Evolutionary conservation across 1,140 invertebrate genomes (phyloP).

Genomic region (Microplitis mediator): DNA sequence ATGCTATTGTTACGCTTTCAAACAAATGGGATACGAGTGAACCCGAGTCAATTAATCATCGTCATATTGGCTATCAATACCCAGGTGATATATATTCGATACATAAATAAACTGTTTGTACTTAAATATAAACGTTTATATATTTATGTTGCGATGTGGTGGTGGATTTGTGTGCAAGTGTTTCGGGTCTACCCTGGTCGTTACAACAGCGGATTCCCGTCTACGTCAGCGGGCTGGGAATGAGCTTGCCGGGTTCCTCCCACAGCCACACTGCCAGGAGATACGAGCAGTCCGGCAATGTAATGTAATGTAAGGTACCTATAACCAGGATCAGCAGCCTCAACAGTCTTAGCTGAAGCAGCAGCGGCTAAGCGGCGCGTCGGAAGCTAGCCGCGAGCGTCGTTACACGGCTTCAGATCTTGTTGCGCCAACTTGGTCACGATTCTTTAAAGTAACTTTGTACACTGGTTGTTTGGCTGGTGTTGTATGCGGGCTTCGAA

Average conservation of each 20-base stretch:
- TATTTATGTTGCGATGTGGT: too few species aligned
- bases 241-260: slow-evolving; percentile 54
- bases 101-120: too few species aligned
- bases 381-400: slow-evolving; percentile 34
- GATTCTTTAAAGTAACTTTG: slow-evolving; percentile 27
- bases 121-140: too few species aligned
- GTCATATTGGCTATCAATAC: too few species aligned
- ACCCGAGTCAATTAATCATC: too few species aligned
- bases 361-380: slow-evolving; percentile 12
- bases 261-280: slow-evolving; percentile 39
- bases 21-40: too few species aligned
- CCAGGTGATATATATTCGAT: too few species aligned
- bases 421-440: slow-evolving; percentile 43
- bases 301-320: not conserved
- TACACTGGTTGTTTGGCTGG: not conserved
- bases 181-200: not conserved
- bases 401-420: slow-evolving; percentile 28
- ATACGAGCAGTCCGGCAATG: slow-evolving; percentile 12
- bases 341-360: not conserved
- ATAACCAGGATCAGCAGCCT: too few species aligned
- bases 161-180: not conserved
- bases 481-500: too few species aligned
- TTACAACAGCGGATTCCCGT: slow-evolving; percentile 27
- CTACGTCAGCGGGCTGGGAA: slow-evolving; percentile 48
- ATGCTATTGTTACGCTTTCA: too few species aligned